Conservation (phyloP, 2,113 vertebrate genomes). For the Cromileptes altivelis region DNA sequence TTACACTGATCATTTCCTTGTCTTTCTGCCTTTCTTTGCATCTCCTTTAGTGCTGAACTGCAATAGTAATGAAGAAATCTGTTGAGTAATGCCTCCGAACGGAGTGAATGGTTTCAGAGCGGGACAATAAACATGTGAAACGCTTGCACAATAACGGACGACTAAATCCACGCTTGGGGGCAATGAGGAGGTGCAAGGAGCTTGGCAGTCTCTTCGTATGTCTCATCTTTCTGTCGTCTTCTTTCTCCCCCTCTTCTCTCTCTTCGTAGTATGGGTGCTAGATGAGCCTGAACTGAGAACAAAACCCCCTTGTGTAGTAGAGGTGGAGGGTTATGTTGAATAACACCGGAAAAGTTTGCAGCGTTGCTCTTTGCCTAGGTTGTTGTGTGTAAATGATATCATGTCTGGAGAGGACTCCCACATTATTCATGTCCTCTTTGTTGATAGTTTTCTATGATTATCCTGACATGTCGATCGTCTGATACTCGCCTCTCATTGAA, state of each 20-base stretch:
- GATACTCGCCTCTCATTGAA: neutral
- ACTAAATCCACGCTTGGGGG: conserved; percentile 73
- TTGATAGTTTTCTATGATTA: neutral
- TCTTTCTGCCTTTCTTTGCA: conserved; percentile 12
- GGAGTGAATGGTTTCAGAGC: conserved; percentile 50
- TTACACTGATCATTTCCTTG: neutral
- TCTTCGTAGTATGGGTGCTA: conserved; percentile 21
- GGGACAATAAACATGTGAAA: conserved; percentile 68
- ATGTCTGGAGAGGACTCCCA: conserved; percentile 39
- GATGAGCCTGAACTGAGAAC: conserved; percentile 56
- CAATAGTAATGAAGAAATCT: conserved; percentile 61
- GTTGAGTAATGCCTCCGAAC: conserved; percentile 60
- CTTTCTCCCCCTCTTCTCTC: conserved; percentile 20
- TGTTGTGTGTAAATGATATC: conserved; percentile 39
- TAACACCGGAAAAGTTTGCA: conserved; percentile 45
- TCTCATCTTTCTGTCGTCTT: conserved; percentile 60
- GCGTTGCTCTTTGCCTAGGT: conserved; percentile 9
- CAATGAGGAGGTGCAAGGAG: conserved; percentile 67
- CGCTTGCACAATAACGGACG: conserved; percentile 68
- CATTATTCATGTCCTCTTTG: neutral
- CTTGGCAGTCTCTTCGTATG: conserved; percentile 62
- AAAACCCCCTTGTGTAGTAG: conserved; percentile 44
- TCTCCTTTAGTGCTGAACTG: conserved; percentile 53
- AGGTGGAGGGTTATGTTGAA: conserved; percentile 24
- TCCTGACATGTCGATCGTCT: neutral